These are phyloP conservation scores for Coelinius sp. DNA, from an alignment of 2,888 invertebrate species.

Conservation along the genomic window DNA sequence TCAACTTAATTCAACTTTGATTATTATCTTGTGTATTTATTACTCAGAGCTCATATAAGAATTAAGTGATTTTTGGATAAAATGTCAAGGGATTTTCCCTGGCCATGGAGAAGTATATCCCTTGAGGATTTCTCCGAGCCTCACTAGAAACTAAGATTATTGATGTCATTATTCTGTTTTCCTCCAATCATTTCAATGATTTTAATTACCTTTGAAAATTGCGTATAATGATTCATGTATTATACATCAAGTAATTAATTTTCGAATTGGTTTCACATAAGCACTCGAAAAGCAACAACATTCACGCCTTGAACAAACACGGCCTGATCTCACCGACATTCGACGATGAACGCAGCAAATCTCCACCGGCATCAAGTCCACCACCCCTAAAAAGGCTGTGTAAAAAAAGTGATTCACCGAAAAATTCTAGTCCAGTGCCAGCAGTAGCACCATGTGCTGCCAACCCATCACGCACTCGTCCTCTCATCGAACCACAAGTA, in stretches of 20 bases:
- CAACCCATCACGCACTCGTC: constrained; percentile 66
- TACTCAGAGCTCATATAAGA: no score
- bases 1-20: background rate
- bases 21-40: no score
- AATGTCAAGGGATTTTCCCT: no score
- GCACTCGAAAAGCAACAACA: constrained; percentile 67
- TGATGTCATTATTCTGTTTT: background rate
- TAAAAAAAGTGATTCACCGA: constrained; percentile 69
- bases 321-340: constrained; percentile 68
- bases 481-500: constrained; percentile 69
- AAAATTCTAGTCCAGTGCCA: constrained; percentile 69
- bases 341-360: constrained; percentile 69
- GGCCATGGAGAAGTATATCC: no score
- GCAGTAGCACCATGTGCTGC: constrained; percentile 57
- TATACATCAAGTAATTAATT: background rate
- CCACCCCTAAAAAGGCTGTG: constrained; percentile 70
- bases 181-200: background rate
- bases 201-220: background rate
- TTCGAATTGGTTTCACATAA: constrained; percentile 47
- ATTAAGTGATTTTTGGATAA: no score
- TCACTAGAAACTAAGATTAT: no score
- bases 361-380: constrained; percentile 68
- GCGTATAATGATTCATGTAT: background rate
- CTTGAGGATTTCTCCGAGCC: no score
- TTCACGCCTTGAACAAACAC: constrained; percentile 68